These are phyloP conservation scores for Psittacula cyanocephala DNA, from an alignment of 2,113 vertebrate species.

Conservation along the genomic window DNA sequence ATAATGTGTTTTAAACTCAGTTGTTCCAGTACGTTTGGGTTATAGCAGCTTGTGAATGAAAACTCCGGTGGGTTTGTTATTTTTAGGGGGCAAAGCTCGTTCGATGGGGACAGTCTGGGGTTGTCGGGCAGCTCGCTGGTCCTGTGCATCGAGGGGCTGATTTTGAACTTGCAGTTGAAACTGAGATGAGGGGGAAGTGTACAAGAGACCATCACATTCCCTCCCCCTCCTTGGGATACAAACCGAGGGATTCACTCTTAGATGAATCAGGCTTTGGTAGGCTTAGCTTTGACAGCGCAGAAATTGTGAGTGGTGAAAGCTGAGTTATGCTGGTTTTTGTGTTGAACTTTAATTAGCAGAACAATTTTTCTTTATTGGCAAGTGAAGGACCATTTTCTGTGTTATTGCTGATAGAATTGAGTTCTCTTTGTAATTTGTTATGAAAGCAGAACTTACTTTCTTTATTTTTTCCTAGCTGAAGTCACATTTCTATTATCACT, in stretches of 20 bases:
- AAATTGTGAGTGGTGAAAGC: not conserved
- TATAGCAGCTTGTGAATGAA: not conserved
- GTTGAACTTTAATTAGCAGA: conserved; percentile 20
- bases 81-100: not conserved
- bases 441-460: conserved; percentile 9
- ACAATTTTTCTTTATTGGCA: not conserved
- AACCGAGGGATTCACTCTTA: not conserved
- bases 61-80: not conserved
- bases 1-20: not conserved
- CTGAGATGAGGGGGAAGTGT: not conserved
- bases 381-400: not conserved
- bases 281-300: not conserved
- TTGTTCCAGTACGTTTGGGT: not conserved
- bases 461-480: not conserved
- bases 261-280: not conserved
- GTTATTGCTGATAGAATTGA: conserved; percentile 25
- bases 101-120: not conserved
- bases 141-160: not conserved
- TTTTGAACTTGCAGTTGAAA: not conserved
- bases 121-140: not conserved
- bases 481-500: not conserved
- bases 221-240: not conserved
- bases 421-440: conserved; percentile 20
- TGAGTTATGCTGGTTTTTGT: conserved; percentile 11
- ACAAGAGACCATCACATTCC: not conserved